Conservation (phyloP, 1,140 invertebrate species). For the Cepaea nemoralis region DNA sequence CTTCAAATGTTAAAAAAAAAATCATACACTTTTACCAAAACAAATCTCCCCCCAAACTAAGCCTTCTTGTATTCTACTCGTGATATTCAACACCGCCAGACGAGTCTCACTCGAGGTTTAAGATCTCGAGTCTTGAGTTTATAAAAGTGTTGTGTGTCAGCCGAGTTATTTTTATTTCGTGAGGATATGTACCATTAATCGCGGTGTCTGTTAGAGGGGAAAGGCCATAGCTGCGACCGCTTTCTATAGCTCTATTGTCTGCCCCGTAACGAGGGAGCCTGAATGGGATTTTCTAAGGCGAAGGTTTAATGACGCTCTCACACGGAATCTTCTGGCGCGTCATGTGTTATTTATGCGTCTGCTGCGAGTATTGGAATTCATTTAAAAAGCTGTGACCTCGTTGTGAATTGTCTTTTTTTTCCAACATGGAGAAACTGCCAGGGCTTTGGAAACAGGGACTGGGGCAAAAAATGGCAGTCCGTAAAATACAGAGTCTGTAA, state of each 20-base stretch:
- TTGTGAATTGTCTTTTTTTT: neutral
- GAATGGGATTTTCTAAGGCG: neutral
- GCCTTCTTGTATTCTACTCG: too few relatives aligned
- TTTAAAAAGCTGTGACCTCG: neutral
- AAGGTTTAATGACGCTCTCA: neutral
- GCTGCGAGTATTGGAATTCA: neutral
- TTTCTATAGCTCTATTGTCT: constrained; percentile 5
- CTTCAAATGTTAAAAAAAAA: too few relatives aligned
- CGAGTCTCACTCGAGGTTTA: neutral
- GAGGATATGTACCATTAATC: neutral
- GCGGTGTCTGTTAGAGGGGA: neutral
- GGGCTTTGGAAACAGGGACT: neutral
- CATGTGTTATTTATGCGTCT: neutral
- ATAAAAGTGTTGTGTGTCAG: neutral
- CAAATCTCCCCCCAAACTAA: too few relatives aligned
- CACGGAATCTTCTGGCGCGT: constrained; percentile 7
- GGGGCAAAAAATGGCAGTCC: neutral
- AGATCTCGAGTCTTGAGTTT: neutral
- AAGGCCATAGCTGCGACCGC: neutral
- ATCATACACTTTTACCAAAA: too few relatives aligned
- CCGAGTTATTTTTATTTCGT: neutral
- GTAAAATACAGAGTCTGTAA: neutral
- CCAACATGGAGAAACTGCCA: neutral
- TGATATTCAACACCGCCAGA: too few relatives aligned
- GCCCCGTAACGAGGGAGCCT: neutral